Evolutionary conservation across 2,888 invertebrate genomes (phyloP).

Genomic region (Chironomus tentans): DNA sequence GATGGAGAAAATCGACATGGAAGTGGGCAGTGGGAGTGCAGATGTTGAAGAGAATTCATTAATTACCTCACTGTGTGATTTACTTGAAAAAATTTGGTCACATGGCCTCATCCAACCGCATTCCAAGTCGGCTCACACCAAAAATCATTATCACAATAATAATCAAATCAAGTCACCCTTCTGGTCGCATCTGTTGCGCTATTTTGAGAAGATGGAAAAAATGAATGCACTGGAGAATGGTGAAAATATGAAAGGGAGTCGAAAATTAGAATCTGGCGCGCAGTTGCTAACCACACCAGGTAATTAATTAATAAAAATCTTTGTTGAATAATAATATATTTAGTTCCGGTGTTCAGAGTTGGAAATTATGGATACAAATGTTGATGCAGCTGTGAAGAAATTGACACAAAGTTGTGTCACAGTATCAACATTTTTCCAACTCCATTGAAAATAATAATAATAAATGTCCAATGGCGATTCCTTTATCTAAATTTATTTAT

Average conservation of each 20-base stretch:
- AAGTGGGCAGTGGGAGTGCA: slow-evolving; percentile 54
- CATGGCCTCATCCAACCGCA: slow-evolving; percentile 93
- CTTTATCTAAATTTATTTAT: too few relatives aligned
- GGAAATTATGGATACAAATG: not conserved
- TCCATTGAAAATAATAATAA: too few relatives aligned
- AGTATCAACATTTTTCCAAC: not conserved
- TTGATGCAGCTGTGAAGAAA: too few relatives aligned
- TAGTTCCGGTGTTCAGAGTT: not conserved
- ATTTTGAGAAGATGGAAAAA: slow-evolving; percentile 35
- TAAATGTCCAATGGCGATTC: too few relatives aligned
- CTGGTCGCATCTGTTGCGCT: slow-evolving; percentile 90
- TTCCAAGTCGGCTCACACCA: slow-evolving; percentile 73
- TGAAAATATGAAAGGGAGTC: not conserved
- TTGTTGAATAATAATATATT: not conserved
- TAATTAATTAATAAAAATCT: slow-evolving; percentile 32
- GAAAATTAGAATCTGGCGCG: slow-evolving; percentile 25
- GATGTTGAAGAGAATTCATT: slow-evolving; percentile 93
- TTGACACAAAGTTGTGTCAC: too few relatives aligned
- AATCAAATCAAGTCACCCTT: slow-evolving; percentile 39
- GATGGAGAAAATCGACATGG: slow-evolving; percentile 97
- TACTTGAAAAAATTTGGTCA: slow-evolving; percentile 94
- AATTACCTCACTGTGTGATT: slow-evolving; percentile 95
- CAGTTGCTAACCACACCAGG: slow-evolving; percentile 41
- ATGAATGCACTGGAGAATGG: not conserved
- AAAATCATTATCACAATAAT: slow-evolving; percentile 20